A percentile compares a stretch with the other conserved stretches of the same genome.
phyloP scores from a whole-genome alignment of 2,888 invertebrate genomes.

The Myopa testacea region DNA sequence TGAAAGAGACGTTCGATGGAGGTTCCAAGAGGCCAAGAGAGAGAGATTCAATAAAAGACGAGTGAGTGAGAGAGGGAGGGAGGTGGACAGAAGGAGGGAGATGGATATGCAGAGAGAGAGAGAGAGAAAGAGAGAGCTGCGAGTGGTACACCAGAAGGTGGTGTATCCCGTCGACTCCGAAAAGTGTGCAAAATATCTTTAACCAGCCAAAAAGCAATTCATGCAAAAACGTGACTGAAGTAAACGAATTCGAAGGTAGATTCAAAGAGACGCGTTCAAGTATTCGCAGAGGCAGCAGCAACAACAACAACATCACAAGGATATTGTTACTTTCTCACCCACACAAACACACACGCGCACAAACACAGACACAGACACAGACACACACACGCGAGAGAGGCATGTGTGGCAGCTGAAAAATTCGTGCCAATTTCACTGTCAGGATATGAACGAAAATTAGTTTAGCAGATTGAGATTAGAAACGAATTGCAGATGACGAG shows the following conservation, averaged over 20 bases:
- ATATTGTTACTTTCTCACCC: constrained; percentile 34
- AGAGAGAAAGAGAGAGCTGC: too few species aligned
- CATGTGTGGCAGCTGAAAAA: constrained; percentile 54
- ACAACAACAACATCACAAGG: too few species aligned
- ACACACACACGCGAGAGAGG: constrained; percentile 10
- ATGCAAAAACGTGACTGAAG: constrained; percentile 28
- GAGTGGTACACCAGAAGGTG: too few species aligned
- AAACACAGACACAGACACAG: constrained; percentile 19
- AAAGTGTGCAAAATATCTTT: constrained; percentile 46
- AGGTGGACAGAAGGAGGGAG: too few species aligned
- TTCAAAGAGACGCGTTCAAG: constrained; percentile 9
- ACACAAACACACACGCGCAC: background rate
- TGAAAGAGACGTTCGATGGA: too few species aligned
- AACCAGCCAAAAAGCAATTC: constrained; percentile 35
- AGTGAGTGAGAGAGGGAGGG: too few species aligned
- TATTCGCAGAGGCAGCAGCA: background rate
- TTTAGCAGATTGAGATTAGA: constrained; percentile 59
- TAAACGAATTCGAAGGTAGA: constrained; percentile 17
- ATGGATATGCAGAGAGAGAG: too few species aligned
- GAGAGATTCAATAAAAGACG: too few species aligned
- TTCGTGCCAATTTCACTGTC: constrained; percentile 65
- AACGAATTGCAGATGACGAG: constrained; percentile 51
- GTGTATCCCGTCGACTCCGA: constrained; percentile 34
- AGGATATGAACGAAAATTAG: constrained; percentile 66
- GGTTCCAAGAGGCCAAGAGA: too few species aligned